Evolutionary conservation across 2,797 vertebrate genomes (phyloP).

Genomic region (Clamator glandarius): DNA sequence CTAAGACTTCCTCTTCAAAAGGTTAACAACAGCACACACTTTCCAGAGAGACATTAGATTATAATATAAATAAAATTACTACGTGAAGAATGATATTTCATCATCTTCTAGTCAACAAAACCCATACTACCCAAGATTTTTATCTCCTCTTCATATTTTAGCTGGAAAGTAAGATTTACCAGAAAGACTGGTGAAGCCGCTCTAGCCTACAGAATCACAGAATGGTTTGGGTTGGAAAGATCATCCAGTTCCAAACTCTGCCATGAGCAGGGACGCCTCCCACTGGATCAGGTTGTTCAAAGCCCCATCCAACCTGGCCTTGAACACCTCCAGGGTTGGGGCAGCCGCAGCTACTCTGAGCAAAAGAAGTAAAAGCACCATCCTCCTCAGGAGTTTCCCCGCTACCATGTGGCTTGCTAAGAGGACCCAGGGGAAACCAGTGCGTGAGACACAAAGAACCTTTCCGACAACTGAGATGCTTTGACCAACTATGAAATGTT

Average conservation of each 20-base stretch:
- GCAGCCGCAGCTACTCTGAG: too few relatives aligned
- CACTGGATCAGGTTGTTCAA: too few relatives aligned
- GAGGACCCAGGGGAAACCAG: neutral
- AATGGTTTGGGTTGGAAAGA: too few relatives aligned
- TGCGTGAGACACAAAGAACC: neutral
- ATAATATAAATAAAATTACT: neutral
- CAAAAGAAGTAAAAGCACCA: too few relatives aligned
- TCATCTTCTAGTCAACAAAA: neutral
- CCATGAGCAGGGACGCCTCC: too few relatives aligned
- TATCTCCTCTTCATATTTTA: neutral
- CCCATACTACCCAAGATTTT: neutral
- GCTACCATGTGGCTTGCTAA: neutral
- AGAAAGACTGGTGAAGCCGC: neutral
- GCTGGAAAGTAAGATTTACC: neutral
- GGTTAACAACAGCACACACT: rapidly evolving
- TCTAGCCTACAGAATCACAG: neutral
- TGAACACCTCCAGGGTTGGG: too few relatives aligned
- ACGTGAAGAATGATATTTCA: neutral
- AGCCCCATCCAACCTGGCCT: too few relatives aligned
- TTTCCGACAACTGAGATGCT: neutral
- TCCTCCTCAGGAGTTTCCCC: too few relatives aligned
- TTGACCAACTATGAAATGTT: neutral
- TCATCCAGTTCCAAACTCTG: too few relatives aligned
- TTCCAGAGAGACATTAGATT: neutral
- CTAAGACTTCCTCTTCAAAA: neutral